Base-by-base conservation (phyloP, 2,113 vertebrate species). In the Lucifuga dentata region DNA sequence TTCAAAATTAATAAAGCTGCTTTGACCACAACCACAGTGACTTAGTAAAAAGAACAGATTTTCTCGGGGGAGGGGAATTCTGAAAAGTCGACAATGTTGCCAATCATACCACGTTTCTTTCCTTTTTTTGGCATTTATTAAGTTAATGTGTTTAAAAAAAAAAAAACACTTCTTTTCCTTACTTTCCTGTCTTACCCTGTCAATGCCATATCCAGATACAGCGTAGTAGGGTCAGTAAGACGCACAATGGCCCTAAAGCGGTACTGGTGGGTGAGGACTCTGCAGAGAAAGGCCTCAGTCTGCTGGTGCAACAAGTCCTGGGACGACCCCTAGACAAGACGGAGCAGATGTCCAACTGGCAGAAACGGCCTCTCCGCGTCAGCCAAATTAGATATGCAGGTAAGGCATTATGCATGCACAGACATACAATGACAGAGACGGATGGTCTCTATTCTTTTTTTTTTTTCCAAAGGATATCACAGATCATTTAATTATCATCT, bases 301-400 rank as follows among this genome's bases (percentile, higher is more conserved):
- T 95, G 29, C 70, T 96, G 76, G 95, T 95, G 48, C 93, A 93
- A 40, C 92, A 94, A 15, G 90, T 95, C 33, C 84, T 95, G 68
- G 94, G 95, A 35, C 93, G 89, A 32, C 92, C 95, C 1, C 91
- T 97, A 41, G 93, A 97, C 86, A 95, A 98, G 80, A 85, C 68
- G 0, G 93, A 98, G 79, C 96, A 96, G 92, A 87, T 98, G 50
- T 97, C 96, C 15, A 94, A 94, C 90, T 97, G 95, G 96, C 93
- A 95, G 79, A 94, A 90, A 39, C 89, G 94, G 35, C 96, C 95
- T 0, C 93, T 96, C 0, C 88, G 92, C 1, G 86, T 91, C 73
- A 89, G 88, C 29, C 95, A 98, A 92, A 88, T 96, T 68, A 78
- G 93, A 76, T 97, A 95, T 11, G 95, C 95, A 91, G 95, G 95